Base-by-base conservation (phyloP, 1,140 invertebrate species). In the Belonocnema kinseyi region DNA sequence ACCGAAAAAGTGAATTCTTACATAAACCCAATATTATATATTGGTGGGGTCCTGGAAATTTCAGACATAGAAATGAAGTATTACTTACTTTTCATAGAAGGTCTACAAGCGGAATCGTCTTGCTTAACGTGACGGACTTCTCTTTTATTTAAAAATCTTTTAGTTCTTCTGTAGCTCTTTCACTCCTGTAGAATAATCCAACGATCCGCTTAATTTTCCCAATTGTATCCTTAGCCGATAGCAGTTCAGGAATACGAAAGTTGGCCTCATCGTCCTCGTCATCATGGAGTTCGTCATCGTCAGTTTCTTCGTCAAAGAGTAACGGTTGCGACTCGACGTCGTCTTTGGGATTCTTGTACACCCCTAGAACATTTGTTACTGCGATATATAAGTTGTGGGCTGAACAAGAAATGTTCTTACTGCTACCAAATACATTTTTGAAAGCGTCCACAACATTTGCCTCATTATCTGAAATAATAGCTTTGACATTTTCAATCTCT, bases 331-430 rank as follows among this genome's bases (percentile, higher is more conserved):
- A 17, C 10, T 17, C 7, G 6, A 21, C 19, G 6, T 46, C 40
- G 8, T 61, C 4, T 26, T 4, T 19, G 1, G 1, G 3, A n/a
- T 6, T 58, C 21, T 61, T 61, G 2, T 11, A 17, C 1, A 61
- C 13, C 1, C 3, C 19, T 26, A 61, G 13, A 8, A 53, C 66
- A 58, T 77, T 46, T 1, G 16, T 19, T 26, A 8, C 40, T 5
- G 56, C 40, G n/a, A 16, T 19, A 54, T 77, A 74, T 51, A 77
- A 1, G 8, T 11, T 13, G 19, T 77, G 77, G 8, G 40, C 72
- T 70, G 74, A 74, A 26, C 77, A 77, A 10, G 46, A 51, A 16
- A 77, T 70, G 53, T 77, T 72, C 51, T 77, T 77, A 17, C 16
- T 4, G 10, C 66, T 17, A 3, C 72, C 72, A 46, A 77, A 77